These are phyloP conservation scores for Mohoua ochrocephala DNA, from an alignment of 2,113 vertebrate genomes.

Conservation along the genomic window DNA sequence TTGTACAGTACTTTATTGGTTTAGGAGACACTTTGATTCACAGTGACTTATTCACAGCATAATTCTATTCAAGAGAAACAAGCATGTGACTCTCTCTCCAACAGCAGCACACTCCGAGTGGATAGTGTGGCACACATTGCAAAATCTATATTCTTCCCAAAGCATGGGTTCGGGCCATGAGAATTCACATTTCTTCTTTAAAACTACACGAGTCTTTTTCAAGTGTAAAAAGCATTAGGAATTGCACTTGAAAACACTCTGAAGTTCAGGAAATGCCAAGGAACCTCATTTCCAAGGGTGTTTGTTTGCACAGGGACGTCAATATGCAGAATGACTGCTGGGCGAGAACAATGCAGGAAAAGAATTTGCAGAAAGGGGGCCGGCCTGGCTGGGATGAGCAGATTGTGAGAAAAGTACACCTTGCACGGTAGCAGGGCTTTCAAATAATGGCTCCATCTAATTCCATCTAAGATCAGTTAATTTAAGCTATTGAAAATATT, in stretches of 20 bases:
- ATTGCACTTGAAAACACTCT: neutral
- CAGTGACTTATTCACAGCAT: neutral
- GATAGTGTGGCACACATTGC: neutral
- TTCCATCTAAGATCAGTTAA: neutral
- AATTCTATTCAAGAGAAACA: neutral
- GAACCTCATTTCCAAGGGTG: neutral
- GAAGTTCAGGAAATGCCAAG: constrained; percentile 21
- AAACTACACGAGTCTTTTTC: neutral
- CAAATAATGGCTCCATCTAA: neutral
- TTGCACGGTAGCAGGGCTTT: neutral
- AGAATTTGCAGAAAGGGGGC: neutral
- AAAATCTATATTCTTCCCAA: neutral
- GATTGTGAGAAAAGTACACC: neutral
- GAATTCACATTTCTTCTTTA: neutral
- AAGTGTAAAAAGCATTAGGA: neutral
- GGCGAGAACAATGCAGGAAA: neutral
- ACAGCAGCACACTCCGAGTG: neutral
- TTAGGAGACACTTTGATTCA: neutral
- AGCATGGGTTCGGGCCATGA: neutral
- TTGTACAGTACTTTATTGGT: neutral
- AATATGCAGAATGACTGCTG: neutral
- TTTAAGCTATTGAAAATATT: neutral
- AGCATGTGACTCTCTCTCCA: neutral
- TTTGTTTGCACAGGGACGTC: neutral
- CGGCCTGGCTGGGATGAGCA: neutral